Percentiles rank a stretch among this genome's conserved stretches.
These are phyloP conservation scores for Phalacrocorax aristotelis DNA, from an alignment of 2,113 vertebrate genomes.

Conservation along the genomic window DNA sequence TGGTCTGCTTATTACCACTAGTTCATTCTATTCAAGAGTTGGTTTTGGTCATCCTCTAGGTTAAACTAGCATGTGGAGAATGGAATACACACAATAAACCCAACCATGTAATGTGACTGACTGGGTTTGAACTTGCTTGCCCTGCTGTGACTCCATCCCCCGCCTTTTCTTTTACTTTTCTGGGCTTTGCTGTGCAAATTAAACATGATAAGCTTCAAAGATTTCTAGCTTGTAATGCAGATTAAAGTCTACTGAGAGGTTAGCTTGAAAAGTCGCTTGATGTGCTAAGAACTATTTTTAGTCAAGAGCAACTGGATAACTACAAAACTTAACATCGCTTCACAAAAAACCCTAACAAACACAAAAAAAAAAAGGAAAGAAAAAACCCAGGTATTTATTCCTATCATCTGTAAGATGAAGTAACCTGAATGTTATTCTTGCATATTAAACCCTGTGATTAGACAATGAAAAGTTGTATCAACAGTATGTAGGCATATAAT, in stretches of 20 bases:
- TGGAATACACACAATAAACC: conserved; percentile 41
- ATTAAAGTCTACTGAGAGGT: conserved; percentile 48
- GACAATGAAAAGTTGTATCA: neutral
- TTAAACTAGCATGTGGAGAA: conserved; percentile 59
- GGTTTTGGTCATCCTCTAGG: conserved; percentile 55
- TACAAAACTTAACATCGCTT: neutral
- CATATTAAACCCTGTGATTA: neutral
- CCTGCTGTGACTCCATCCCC: neutral
- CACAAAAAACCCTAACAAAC: neutral
- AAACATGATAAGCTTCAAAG: conserved; percentile 57
- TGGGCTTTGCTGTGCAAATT: conserved; percentile 57
- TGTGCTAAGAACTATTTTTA: conserved; percentile 46
- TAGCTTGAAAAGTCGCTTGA: conserved; percentile 53
- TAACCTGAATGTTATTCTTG: neutral
- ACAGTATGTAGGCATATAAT: neutral
- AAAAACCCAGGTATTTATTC: neutral
- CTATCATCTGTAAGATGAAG: neutral
- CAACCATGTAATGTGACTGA: conserved; percentile 30
- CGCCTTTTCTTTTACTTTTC: conserved; percentile 1
- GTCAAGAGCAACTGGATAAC: neutral
- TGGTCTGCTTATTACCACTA: neutral
- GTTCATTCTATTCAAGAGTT: conserved; percentile 1
- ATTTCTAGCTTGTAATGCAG: conserved; percentile 52
- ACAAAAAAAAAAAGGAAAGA: neutral
- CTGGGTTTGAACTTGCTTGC: conserved; percentile 41